These are phyloP conservation scores for Drosophila ambigua DNA, from an alignment of 1,140 invertebrate species.

Conservation along the genomic window DNA sequence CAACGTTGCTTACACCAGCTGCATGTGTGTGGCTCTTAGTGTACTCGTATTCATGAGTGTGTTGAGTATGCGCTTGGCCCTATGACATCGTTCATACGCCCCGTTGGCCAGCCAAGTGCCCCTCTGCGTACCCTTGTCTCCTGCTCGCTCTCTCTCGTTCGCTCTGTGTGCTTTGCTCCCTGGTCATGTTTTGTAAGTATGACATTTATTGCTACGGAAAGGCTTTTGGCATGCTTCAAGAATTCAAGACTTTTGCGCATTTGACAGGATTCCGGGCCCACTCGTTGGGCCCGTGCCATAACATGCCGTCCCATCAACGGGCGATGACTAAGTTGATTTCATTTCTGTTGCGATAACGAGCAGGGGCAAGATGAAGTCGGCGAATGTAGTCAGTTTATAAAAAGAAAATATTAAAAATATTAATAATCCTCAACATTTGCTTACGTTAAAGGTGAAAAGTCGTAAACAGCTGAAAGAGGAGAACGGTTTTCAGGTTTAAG, in stretches of 20 bases:
- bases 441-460: not conserved
- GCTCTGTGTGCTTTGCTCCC: slow-evolving; percentile 6
- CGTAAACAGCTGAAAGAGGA: no score
- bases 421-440: not conserved
- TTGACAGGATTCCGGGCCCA: slow-evolving; percentile 41
- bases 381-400: no score
- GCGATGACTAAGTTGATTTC: slow-evolving; percentile 48
- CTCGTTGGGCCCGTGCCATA: not conserved
- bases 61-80: slow-evolving; percentile 54
- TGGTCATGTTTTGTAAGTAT: slow-evolving; percentile 54
- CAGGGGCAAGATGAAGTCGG: no score
- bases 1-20: slow-evolving; percentile 68
- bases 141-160: not conserved
- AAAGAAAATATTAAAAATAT: no score
- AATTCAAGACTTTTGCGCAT: slow-evolving; percentile 52
- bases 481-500: no score
- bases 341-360: slow-evolving; percentile 7
- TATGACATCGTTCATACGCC: slow-evolving; percentile 78
- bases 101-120: slow-evolving; percentile 76
- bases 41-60: slow-evolving; percentile 27
- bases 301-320: slow-evolving; percentile 9
- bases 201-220: slow-evolving; percentile 81
- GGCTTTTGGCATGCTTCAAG: slow-evolving; percentile 78
- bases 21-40: slow-evolving; percentile 36
- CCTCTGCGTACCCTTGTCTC: not conserved